Percentiles rank a stretch among this genome's conserved stretches.
These are phyloP conservation scores for Hypomesus transpacificus DNA, from an alignment of 2,113 vertebrate genomes.

Conservation along the genomic window DNA sequence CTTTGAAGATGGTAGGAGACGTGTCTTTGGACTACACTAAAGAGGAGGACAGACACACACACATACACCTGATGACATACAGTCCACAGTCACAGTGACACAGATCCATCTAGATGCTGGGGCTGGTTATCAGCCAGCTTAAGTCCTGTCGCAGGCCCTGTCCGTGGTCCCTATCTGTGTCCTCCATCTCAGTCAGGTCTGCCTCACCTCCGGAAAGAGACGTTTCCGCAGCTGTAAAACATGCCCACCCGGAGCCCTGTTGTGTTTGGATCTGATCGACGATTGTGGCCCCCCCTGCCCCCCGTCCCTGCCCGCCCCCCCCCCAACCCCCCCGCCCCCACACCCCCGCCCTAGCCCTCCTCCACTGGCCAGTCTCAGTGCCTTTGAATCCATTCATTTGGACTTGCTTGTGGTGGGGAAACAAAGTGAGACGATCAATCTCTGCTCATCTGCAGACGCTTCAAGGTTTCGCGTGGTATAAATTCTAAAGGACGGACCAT, in stretches of 20 bases:
- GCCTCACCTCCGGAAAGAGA: constrained; percentile 8
- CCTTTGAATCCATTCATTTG: constrained; percentile 9
- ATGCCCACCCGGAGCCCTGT: constrained; percentile 14
- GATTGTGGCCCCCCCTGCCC: background rate
- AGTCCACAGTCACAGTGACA: too few species aligned
- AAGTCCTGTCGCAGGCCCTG: constrained; percentile 3
- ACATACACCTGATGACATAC: background rate
- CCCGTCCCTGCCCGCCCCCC: constrained; percentile 9
- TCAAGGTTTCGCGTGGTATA: background rate
- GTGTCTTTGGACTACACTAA: background rate
- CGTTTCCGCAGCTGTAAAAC: constrained; percentile 21
- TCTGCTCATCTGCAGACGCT: background rate
- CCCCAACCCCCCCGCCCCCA: too few species aligned
- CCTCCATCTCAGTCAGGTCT: constrained; percentile 9
- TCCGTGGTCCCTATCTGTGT: constrained; percentile 16
- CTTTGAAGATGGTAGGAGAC: too few species aligned
- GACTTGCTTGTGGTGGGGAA: constrained; percentile 26
- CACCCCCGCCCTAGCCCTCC: background rate
- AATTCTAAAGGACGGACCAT: too few species aligned
- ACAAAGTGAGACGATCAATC: background rate
- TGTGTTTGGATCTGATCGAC: constrained; percentile 35
- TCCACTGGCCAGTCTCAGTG: constrained; percentile 19
- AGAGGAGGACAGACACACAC: background rate
- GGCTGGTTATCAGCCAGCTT: constrained; percentile 22
- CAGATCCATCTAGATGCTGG: constrained; percentile 2